Evolutionary conservation across 2,113 vertebrate species (phyloP).

Genomic region (Symphodus melops): DNA sequence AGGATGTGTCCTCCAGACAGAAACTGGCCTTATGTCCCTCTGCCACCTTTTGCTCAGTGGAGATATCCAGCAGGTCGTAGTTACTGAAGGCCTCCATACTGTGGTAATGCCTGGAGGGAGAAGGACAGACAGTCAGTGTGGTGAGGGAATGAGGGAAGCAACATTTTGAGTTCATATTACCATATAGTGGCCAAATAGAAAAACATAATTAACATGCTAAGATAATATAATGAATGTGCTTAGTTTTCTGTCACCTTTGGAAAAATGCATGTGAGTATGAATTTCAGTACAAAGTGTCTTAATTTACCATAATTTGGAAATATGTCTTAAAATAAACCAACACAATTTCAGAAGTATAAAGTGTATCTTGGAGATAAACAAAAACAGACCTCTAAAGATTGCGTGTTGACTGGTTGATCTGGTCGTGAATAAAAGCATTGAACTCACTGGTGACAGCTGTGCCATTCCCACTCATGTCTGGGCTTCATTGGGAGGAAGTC

Average conservation of each 20-base stretch:
- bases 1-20: conserved; percentile 87
- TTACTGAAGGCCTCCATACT: conserved; percentile 89
- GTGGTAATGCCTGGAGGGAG: conserved; percentile 81
- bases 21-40: conserved; percentile 90
- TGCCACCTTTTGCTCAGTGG: conserved; percentile 79
- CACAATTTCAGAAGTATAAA: too few relatives aligned
- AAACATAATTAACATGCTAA: neutral
- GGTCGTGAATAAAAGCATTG: neutral
- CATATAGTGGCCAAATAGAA: neutral
- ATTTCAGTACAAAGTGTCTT: too few relatives aligned
- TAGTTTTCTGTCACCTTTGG: neutral
- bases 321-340: too few relatives aligned
- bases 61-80: conserved; percentile 83
- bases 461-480: conserved; percentile 87
- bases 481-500: conserved; percentile 87
- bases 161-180: neutral
- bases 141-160: neutral
- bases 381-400: too few relatives aligned
- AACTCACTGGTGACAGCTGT: conserved; percentile 87
- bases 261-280: too few relatives aligned
- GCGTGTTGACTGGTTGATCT: too few relatives aligned
- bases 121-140: neutral
- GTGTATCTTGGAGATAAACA: too few relatives aligned
- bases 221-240: neutral
- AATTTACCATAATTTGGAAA: too few relatives aligned